Conservation (phyloP, 2,113 vertebrate genomes). For the Larimichthys crocea region DNA sequence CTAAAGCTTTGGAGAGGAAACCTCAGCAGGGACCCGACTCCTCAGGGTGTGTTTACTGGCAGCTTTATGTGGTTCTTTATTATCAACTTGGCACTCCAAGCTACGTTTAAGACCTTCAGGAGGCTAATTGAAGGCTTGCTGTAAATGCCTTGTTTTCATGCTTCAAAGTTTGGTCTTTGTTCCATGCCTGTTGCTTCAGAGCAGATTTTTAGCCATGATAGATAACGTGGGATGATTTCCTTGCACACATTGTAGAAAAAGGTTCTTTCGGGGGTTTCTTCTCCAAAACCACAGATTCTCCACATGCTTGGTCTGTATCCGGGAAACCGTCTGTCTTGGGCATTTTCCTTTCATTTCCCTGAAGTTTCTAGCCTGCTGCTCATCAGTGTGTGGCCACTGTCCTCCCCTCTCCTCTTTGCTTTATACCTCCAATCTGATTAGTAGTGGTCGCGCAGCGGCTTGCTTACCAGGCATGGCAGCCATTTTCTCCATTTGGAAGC, state of each 20-base stretch:
- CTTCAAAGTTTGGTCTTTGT: constrained; percentile 25
- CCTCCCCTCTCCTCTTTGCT: constrained; percentile 52
- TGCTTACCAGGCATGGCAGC: constrained; percentile 71
- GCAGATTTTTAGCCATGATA: constrained; percentile 18
- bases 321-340: constrained; percentile 41
- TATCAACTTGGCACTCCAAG: constrained; percentile 69
- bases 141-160: constrained; percentile 43
- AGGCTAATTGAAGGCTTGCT: constrained; percentile 70
- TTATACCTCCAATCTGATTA: constrained; percentile 77
- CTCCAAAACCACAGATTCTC: constrained; percentile 49
- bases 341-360: constrained; percentile 48
- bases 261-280: constrained; percentile 18
- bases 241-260: constrained; percentile 7
- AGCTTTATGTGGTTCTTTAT: constrained; percentile 76
- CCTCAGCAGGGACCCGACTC: constrained; percentile 53
- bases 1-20: constrained; percentile 62
- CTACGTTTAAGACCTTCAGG: constrained; percentile 57
- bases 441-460: constrained; percentile 69
- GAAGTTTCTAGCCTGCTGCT: constrained; percentile 60
- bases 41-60: constrained; percentile 71
- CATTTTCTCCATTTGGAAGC: constrained; percentile 83
- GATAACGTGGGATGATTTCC: constrained; percentile 29
- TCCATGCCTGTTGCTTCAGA: not conserved
- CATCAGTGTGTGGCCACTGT: constrained; percentile 75
- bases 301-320: constrained; percentile 19